Evolutionary conservation across 1,140 invertebrate species (phyloP).

Genomic region (Ditylenchus dipsaci): DNA sequence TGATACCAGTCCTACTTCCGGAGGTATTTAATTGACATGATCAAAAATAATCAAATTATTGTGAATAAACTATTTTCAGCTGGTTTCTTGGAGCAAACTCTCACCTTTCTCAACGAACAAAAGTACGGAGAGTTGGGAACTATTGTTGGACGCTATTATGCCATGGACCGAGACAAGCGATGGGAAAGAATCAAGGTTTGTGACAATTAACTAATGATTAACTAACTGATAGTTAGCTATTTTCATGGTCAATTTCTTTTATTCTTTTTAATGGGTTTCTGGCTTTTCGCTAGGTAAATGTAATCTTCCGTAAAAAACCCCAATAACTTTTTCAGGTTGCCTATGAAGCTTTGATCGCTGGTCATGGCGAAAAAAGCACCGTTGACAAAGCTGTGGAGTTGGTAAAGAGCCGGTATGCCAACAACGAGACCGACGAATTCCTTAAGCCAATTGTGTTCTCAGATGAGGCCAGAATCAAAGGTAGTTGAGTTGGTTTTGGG

Average conservation of each 20-base stretch:
- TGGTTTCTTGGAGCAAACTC: slow-evolving; percentile 52
- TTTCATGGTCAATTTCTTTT: no score
- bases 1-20: slow-evolving; percentile 61
- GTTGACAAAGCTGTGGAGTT: slow-evolving; percentile 54
- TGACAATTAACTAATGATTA: background rate
- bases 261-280: no score
- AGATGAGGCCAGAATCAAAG: slow-evolving; percentile 57
- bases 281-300: no score
- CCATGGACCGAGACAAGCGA: slow-evolving; percentile 62
- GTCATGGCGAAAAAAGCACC: slow-evolving; percentile 57
- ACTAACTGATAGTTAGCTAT: no score
- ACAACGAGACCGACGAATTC: slow-evolving; percentile 61
- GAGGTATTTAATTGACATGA: slow-evolving; percentile 36
- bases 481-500: slow-evolving; percentile 16
- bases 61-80: slow-evolving; percentile 31
- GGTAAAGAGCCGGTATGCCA: slow-evolving; percentile 52
- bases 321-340: slow-evolving; percentile 56
- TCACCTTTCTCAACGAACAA: slow-evolving; percentile 45
- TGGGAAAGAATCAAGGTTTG: slow-evolving; percentile 39
- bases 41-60: background rate
- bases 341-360: slow-evolving; percentile 61
- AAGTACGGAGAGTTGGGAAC: slow-evolving; percentile 60
- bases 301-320: no score
- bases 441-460: slow-evolving; percentile 61
- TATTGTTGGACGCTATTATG: slow-evolving; percentile 63